Conservation (phyloP, 2,113 vertebrate species). For the Chloebia gouldiae region DNA sequence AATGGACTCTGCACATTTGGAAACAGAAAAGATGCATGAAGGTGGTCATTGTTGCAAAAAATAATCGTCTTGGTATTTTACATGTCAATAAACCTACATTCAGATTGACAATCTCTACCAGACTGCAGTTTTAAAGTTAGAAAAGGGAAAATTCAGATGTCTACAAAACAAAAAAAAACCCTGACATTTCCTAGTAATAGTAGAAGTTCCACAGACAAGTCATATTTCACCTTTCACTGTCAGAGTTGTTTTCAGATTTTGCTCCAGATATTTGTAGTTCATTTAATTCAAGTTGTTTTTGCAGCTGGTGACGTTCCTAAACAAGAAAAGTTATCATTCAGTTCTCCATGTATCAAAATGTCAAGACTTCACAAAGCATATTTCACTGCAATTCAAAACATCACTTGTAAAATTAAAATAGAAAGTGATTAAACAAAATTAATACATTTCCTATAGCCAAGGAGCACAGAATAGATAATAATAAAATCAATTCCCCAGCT, state of each 20-base stretch:
- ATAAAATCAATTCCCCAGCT: background rate
- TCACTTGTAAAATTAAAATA: constrained; percentile 25
- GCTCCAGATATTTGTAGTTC: constrained; percentile 82
- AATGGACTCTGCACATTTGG: background rate
- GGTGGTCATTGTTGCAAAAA: background rate
- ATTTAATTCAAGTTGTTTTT: constrained; percentile 82
- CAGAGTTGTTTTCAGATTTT: constrained; percentile 65
- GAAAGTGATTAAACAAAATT: constrained; percentile 13
- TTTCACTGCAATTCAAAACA: constrained; percentile 9
- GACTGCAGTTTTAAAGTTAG: background rate
- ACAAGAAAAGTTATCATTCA: constrained; percentile 1
- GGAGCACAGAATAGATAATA: background rate
- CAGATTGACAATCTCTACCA: background rate
- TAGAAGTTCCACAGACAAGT: background rate
- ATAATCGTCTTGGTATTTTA: background rate
- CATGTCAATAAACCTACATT: background rate
- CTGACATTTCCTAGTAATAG: background rate
- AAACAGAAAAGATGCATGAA: background rate
- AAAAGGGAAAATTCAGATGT: background rate
- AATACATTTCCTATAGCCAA: background rate
- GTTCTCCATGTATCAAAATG: background rate
- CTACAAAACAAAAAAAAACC: background rate
- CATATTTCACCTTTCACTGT: constrained; percentile 78
- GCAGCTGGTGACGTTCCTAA: constrained; percentile 89
- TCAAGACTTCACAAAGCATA: background rate